These are phyloP conservation scores for Turnix velox DNA, from an alignment of 2,113 vertebrate species.

Conservation along the genomic window DNA sequence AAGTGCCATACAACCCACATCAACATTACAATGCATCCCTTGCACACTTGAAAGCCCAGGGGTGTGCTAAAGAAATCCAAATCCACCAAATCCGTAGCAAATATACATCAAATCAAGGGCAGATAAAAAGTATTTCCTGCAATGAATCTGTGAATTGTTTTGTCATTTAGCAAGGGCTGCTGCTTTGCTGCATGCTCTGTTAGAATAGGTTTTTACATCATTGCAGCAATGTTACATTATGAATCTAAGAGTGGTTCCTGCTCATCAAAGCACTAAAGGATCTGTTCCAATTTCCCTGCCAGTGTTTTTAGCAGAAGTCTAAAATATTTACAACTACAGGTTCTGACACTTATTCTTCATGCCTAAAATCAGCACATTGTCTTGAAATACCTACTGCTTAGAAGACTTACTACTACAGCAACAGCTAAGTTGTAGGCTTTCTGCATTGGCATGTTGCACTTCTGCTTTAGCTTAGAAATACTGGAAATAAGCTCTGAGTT, in stretches of 20 bases:
- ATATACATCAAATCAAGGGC: constrained; percentile 27
- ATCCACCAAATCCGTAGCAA: constrained; percentile 7
- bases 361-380: not conserved
- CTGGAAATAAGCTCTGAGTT: not conserved
- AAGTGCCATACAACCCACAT: constrained; percentile 38
- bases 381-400: not conserved
- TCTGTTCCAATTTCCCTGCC: not conserved
- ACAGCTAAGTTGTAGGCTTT: not conserved
- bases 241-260: not conserved
- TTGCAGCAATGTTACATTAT: not conserved
- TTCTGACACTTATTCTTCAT: not conserved
- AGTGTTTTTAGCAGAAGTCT: not conserved
- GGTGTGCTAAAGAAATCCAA: constrained; percentile 14
- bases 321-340: not conserved
- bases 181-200: not conserved
- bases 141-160: not conserved
- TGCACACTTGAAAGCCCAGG: constrained; percentile 36
- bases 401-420: not conserved
- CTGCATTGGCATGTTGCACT: not conserved
- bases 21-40: constrained; percentile 42
- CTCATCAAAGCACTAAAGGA: not conserved
- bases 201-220: not conserved
- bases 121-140: constrained; percentile 28
- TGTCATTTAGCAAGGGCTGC: not conserved
- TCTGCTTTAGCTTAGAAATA: not conserved